Evolutionary conservation across 2,797 vertebrate genomes (phyloP), one percentile per base, ranked within the genome.

Genomic region (Pygocentrus nattereri): DNA sequence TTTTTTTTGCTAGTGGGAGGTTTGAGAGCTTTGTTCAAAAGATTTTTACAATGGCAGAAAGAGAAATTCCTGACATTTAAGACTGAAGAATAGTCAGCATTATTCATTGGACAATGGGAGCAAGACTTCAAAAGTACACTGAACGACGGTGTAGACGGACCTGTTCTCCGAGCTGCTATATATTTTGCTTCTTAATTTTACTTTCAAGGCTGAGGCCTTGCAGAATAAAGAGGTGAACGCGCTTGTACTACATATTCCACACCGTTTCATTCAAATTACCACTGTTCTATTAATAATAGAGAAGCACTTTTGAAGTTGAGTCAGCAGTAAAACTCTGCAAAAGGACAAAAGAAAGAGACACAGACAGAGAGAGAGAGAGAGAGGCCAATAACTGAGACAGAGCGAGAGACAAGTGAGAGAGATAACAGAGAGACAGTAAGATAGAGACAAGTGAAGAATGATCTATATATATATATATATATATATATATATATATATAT

Each of bases 71-170:
- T 38, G 84, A 83, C 83, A 89, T 74, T 65, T 76, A 72, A 49
- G 81, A 74, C 62, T 62, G 76, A 77, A 83, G 79, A 85, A 88
- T 31, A 88, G 79, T 83, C 76, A 79, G 70, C 79, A 82, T 88
- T 88, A 87, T 88, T 84, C 69, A 81, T 68, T 12, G 23, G 78
- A 82, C 67, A 78, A 82, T 78, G 71, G 50, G 27, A 71, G 58
- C 41, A 15, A 64, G 69, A 80, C 71, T 64, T 82, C 30, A 75
- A 50, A 82, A 82, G 81, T 59, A 77, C 75, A 74, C 70, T n/a
- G 72, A 58, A 69, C 23, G 49, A 49, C 41, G 56, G 71, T 47
- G 49, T 47, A 69, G 30, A 79, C 41, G 50, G 74, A 64, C 61
- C 56, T 70, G 56, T 38, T 71, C 76, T 82, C 76, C 41, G 38